phyloP scores from a whole-genome alignment of 2,797 vertebrate species.

The Diglossa cyanea region DNA sequence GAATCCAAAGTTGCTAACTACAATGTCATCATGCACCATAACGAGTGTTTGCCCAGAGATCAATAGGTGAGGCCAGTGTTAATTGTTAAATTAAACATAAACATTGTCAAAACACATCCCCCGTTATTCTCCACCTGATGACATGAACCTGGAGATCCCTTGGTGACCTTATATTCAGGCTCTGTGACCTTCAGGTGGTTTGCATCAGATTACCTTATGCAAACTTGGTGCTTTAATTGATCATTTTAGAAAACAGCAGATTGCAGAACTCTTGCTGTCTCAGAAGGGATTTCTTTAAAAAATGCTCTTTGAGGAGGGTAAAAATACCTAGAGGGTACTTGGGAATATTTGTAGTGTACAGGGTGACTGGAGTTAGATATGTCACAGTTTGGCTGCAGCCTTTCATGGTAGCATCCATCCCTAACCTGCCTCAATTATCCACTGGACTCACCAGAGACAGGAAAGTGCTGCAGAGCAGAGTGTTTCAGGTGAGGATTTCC shows the following conservation, averaged over 20 bases:
- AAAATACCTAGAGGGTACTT: not conserved
- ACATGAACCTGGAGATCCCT: slow-evolving; percentile 14
- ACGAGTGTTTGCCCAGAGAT: slow-evolving; percentile 66
- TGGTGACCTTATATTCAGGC: slow-evolving; percentile 54
- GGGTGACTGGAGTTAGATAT: not conserved
- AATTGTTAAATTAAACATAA: slow-evolving; percentile 62
- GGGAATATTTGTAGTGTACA: not conserved
- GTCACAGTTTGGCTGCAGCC: not conserved
- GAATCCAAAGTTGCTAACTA: slow-evolving; percentile 32
- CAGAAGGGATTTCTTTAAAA: not conserved
- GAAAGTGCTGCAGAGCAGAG: not conserved
- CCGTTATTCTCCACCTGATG: slow-evolving; percentile 37
- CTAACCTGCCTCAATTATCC: not conserved
- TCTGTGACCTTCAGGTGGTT: slow-evolving; percentile 59
- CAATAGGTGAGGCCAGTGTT: slow-evolving; percentile 65
- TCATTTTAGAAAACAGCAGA: not conserved
- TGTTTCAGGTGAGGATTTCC: not conserved
- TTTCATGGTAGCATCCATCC: not conserved
- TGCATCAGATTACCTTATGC: slow-evolving; percentile 47
- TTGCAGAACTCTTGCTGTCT: not conserved
- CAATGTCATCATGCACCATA: slow-evolving; percentile 35
- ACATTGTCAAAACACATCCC: slow-evolving; percentile 54
- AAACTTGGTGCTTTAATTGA: slow-evolving; percentile 41
- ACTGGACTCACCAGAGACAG: not conserved
- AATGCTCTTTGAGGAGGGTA: not conserved